Evolutionary conservation across 2,888 invertebrate species (phyloP).

Genomic region (Microplitis deprimator): DNA sequence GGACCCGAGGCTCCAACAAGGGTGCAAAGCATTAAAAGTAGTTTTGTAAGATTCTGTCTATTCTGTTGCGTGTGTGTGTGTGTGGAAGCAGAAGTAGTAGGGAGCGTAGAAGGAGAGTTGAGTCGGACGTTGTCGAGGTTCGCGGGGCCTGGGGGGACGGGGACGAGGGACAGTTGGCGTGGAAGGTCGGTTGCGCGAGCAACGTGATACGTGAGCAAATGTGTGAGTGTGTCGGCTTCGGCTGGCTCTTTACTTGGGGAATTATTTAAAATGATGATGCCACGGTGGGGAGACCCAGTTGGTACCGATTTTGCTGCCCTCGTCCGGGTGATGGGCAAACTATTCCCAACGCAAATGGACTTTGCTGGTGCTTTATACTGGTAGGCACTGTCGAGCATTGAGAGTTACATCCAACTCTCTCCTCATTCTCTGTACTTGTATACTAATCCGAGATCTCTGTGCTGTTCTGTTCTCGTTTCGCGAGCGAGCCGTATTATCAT

Average conservation of each 20-base stretch:
- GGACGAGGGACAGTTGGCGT: constrained; percentile 32
- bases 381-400: constrained; percentile 15
- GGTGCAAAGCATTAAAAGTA: constrained; percentile 29
- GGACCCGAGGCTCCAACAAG: constrained; percentile 21
- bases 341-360: not conserved
- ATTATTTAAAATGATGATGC: not conserved
- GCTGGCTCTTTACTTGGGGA: constrained; percentile 2
- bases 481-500: constrained; percentile 11
- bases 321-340: constrained; percentile 56
- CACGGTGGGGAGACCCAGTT: not conserved
- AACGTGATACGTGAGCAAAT: constrained; percentile 31
- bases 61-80: not conserved
- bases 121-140: not conserved
- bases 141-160: constrained; percentile 7
- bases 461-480: constrained; percentile 43
- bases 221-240: not conserved
- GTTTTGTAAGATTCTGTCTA: constrained; percentile 9
- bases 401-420: constrained; percentile 17
- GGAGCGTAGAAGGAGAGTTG: constrained; percentile 32
- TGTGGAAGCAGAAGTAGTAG: constrained; percentile 10
- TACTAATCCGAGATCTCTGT: too few species aligned
- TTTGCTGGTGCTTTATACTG: not conserved
- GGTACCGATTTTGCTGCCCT: constrained; percentile 60
- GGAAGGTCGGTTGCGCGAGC: constrained; percentile 43
- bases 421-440: too few species aligned